Percentiles rank a stretch among this genome's conserved stretches.
phyloP scores from a whole-genome alignment of 2,797 vertebrate genomes.

The Falco biarmicus region DNA sequence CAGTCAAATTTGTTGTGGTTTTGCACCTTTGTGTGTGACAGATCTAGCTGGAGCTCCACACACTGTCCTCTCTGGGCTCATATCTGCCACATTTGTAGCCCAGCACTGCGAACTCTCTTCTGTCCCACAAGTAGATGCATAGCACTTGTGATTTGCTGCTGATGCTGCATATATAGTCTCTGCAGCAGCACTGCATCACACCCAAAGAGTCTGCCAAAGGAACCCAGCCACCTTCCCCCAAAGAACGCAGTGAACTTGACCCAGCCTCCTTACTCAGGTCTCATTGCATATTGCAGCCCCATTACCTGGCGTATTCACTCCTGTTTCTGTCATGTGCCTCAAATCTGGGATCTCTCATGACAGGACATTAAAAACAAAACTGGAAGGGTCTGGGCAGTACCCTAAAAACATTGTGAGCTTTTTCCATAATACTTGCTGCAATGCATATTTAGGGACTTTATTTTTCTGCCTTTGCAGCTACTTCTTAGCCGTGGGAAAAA shows the following conservation, averaged over 20 bases:
- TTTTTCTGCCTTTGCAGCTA: neutral
- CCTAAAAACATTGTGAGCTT: neutral
- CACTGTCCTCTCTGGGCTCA: neutral
- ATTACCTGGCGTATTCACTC: neutral
- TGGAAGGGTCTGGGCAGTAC: neutral
- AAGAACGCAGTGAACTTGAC: fast-evolving
- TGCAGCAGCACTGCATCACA: neutral
- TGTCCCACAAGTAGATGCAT: fast-evolving
- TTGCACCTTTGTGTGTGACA: neutral
- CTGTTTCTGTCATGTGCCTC: neutral
- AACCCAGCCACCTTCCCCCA: neutral
- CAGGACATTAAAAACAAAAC: neutral
- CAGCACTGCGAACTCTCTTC: neutral
- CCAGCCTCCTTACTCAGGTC: neutral
- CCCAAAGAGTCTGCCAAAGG: neutral
- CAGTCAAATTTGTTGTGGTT: neutral
- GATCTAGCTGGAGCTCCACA: neutral
- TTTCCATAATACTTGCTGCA: neutral
- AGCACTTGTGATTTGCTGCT: neutral
- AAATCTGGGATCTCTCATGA: neutral
- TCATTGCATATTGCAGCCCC: neutral
- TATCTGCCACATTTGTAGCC: neutral
- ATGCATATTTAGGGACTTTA: neutral
- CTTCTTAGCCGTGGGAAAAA: neutral
- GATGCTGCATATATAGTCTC: neutral